Conservation (phyloP, 1,140 invertebrate species). For the Psix sp. region DNA sequence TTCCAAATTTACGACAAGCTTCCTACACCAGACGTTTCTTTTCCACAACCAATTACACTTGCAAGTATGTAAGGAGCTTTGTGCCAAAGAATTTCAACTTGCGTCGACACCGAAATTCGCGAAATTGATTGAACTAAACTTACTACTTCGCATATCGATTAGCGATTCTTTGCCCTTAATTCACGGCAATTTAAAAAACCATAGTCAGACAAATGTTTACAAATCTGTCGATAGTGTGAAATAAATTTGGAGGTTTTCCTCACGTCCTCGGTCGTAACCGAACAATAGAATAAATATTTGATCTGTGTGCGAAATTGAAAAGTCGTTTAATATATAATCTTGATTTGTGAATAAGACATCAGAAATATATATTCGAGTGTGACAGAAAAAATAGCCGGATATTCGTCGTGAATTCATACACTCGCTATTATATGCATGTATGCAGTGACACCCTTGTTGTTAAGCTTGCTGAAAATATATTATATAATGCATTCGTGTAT, state of each 20-base stretch:
- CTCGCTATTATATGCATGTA: slow-evolving; percentile 1
- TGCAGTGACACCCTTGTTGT: slow-evolving; percentile 43
- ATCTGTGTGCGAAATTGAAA: no score
- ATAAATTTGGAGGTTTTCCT: no score
- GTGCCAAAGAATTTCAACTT: slow-evolving; percentile 12
- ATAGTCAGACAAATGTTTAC: no score
- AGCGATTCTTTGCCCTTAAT: no score
- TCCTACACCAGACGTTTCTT: slow-evolving; percentile 22
- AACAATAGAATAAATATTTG: no score
- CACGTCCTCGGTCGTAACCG: no score
- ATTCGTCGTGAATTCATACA: slow-evolving; percentile 33
- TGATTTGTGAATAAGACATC: slow-evolving; percentile 21
- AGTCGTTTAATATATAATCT: slow-evolving; percentile 28
- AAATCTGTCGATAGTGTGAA: no score
- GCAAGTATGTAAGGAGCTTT: slow-evolving; percentile 15
- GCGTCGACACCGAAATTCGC: slow-evolving; percentile 6
- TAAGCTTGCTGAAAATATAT: slow-evolving; percentile 48
- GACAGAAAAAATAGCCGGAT: slow-evolving; percentile 40
- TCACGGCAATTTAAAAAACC: not conserved
- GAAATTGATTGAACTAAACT: slow-evolving; percentile 11
- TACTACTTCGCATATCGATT: not conserved
- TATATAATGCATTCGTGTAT: slow-evolving; percentile 39
- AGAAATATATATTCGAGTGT: slow-evolving; percentile 29
- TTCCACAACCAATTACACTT: slow-evolving; percentile 27
- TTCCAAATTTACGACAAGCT: slow-evolving; percentile 35